Conservation (phyloP, 2,888 invertebrate species). For the Epinotia bilunana region DNA sequence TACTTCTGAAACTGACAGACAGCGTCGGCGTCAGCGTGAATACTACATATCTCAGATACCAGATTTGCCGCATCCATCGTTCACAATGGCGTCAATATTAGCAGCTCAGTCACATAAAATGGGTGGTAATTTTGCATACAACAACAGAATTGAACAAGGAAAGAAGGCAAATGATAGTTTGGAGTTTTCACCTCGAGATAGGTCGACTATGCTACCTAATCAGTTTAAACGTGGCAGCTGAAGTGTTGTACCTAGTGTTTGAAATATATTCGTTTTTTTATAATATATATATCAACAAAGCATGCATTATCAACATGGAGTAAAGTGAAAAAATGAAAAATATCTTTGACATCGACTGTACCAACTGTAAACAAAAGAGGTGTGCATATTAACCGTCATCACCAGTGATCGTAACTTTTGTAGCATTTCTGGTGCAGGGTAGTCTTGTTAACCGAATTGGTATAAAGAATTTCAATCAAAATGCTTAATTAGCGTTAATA, state of each 20-base stretch:
- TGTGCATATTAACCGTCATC: no score
- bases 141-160: constrained; percentile 57
- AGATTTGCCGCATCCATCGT: constrained; percentile 64
- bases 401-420: no score
- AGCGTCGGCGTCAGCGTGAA: constrained; percentile 53
- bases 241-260: not conserved
- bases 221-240: constrained; percentile 45
- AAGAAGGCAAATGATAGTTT: constrained; percentile 31
- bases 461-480: no score
- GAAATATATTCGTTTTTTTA: no score
- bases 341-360: no score
- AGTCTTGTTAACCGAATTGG: no score
- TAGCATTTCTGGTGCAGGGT: no score
- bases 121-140: constrained; percentile 58
- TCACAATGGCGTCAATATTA: constrained; percentile 62
- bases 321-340: no score
- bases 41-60: constrained; percentile 63
- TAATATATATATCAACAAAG: no score
- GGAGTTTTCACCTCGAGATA: constrained; percentile 59
- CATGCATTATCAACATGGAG: no score
- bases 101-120: constrained; percentile 60
- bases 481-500: no score
- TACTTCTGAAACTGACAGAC: not conserved
- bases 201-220: constrained; percentile 61
- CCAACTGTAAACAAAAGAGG: no score